Conservation (phyloP, 2,113 vertebrate species). For the Anguilla japonica region DNA sequence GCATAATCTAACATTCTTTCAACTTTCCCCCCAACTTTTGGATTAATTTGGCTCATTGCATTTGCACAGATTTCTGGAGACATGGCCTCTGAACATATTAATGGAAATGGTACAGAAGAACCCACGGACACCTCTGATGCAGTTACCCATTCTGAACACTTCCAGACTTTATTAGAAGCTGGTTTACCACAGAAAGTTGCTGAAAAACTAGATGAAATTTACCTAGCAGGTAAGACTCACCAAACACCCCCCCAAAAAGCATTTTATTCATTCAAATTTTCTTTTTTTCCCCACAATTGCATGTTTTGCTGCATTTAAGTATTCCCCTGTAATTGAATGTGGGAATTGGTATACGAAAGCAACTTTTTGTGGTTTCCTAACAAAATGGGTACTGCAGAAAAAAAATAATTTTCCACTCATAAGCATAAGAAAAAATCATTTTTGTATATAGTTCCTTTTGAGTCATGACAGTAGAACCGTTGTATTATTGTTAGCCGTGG, state of each 20-base stretch:
- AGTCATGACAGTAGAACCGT: neutral
- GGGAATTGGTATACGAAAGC: constrained; percentile 87
- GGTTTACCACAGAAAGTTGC: constrained; percentile 99
- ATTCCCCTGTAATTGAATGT: constrained; percentile 63
- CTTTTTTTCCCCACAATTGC: constrained; percentile 59
- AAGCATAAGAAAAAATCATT: neutral
- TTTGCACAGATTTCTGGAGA: constrained; percentile 99
- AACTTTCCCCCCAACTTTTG: constrained; percentile 57
- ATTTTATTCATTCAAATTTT: constrained; percentile 67
- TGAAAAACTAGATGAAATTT: constrained; percentile 99
- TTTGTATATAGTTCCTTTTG: neutral
- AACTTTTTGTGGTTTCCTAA: constrained; percentile 98
- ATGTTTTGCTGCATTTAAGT: constrained; percentile 67
- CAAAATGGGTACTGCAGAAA: constrained; percentile 91
- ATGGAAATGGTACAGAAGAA: constrained; percentile 99
- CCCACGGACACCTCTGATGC: constrained; percentile 98
- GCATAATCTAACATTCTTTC: constrained; percentile 23
- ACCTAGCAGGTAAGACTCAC: constrained; percentile 97
- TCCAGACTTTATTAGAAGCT: constrained; percentile 99
- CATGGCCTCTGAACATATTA: constrained; percentile 99
- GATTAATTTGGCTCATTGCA: constrained; percentile 94
- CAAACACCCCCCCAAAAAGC: constrained; percentile 65
- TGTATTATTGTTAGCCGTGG: neutral
- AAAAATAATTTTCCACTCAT: neutral
- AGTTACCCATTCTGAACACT: constrained; percentile 99